phyloP scores from a whole-genome alignment of 2,888 invertebrate genomes.

The Drosophila emarginata region DNA sequence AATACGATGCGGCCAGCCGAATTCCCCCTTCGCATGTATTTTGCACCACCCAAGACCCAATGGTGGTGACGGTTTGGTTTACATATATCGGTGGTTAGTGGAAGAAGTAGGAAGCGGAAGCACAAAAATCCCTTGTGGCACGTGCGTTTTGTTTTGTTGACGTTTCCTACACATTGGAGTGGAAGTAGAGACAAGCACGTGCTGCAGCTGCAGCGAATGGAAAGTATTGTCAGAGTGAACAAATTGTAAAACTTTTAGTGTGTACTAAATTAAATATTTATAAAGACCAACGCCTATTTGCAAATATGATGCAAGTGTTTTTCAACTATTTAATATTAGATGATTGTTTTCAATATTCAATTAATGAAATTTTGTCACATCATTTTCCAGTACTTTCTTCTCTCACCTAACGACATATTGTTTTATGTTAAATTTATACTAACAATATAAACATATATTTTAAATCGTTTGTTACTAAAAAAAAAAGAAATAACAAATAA shows the following conservation, averaged over 20 bases:
- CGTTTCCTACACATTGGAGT: constrained; percentile 41
- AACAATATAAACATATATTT: too few relatives aligned
- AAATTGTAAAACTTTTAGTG: background rate
- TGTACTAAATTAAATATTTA: background rate
- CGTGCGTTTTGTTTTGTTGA: constrained; percentile 73
- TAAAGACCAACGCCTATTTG: constrained; percentile 4
- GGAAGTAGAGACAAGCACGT: constrained; percentile 45
- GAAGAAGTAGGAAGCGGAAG: constrained; percentile 52
- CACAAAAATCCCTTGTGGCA: constrained; percentile 40
- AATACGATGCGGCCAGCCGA: constrained; percentile 35
- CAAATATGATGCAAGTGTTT: background rate
- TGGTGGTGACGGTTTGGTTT: constrained; percentile 38
- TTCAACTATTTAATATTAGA: background rate
- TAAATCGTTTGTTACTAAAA: background rate
- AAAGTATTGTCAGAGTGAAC: background rate
- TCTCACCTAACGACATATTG: too few relatives aligned
- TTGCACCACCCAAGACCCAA: constrained; percentile 35
- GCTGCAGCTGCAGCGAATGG: constrained; percentile 32
- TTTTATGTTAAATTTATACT: too few relatives aligned
- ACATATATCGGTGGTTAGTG: constrained; percentile 19
- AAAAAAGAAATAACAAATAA: background rate
- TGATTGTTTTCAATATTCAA: too few relatives aligned
- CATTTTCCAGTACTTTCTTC: too few relatives aligned
- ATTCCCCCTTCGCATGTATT: constrained; percentile 17
- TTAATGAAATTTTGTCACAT: too few relatives aligned